Conservation (phyloP, 2,888 invertebrate genomes). For the Apeira syringaria region DNA sequence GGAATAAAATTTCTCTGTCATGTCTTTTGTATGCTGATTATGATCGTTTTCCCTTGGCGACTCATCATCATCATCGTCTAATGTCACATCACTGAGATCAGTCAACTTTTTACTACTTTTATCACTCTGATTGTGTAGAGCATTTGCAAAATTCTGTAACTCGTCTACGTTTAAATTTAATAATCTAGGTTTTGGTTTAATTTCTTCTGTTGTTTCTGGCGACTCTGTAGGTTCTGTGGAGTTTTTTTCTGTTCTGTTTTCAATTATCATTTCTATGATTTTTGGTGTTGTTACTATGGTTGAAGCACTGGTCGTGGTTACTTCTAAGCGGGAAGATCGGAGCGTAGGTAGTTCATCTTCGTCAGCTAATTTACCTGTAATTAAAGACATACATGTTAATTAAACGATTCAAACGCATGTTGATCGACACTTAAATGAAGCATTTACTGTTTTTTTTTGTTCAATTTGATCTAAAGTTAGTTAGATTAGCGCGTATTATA, state of each 20-base stretch:
- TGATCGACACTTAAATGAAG: no score
- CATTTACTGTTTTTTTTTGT: no score
- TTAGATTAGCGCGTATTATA: no score
- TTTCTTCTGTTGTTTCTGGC: conserved; percentile 43
- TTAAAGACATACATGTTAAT: no score
- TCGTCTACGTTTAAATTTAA: conserved; percentile 72
- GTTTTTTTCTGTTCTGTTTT: conserved; percentile 39
- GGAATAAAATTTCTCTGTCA: conserved; percentile 68
- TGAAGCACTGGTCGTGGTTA: conserved; percentile 26
- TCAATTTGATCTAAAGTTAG: no score
- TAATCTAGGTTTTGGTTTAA: conserved; percentile 60
- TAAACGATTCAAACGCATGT: no score
- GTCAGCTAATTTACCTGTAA: conserved; percentile 68
- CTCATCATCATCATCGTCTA: conserved; percentile 86
- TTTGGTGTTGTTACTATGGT: conserved; percentile 21
- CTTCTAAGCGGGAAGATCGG: conserved; percentile 28
- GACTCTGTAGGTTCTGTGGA: conserved; percentile 22
- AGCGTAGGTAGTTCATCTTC: conserved; percentile 53
- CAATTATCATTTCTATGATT: conserved; percentile 30
- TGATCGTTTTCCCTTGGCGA: conserved; percentile 39
- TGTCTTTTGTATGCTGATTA: conserved; percentile 41
- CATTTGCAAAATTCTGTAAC: conserved; percentile 68
- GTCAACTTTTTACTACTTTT: conserved; percentile 55
- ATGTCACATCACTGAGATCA: conserved; percentile 91
- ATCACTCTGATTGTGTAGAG: conserved; percentile 63